Percentiles rank a stretch among this genome's conserved stretches.
These are phyloP conservation scores for Brenthis hecate DNA, from an alignment of 2,888 invertebrate genomes.

Conservation along the genomic window DNA sequence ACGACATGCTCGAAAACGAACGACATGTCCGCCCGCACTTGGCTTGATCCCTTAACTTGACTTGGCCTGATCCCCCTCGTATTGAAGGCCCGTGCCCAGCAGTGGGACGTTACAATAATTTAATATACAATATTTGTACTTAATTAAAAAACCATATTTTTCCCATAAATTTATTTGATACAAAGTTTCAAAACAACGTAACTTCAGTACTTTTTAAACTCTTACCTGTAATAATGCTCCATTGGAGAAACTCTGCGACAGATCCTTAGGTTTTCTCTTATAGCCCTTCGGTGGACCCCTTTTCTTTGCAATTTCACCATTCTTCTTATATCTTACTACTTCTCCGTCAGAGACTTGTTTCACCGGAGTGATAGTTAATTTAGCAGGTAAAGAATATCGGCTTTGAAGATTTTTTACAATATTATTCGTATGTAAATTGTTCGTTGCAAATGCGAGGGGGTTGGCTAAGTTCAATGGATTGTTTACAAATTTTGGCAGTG, in stretches of 20 bases:
- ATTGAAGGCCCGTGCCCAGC: too few relatives aligned
- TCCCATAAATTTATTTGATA: too few relatives aligned
- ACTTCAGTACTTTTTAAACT: background rate
- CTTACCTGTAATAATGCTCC: constrained; percentile 60
- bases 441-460: constrained; percentile 60
- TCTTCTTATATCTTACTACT: constrained; percentile 72
- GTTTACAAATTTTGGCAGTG: constrained; percentile 71
- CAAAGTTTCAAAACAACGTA: too few relatives aligned
- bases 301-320: constrained; percentile 75
- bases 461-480: constrained; percentile 73
- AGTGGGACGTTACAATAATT: too few relatives aligned
- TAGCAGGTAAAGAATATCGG: constrained; percentile 65
- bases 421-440: constrained; percentile 55
- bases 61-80: too few relatives aligned
- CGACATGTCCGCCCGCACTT: too few relatives aligned
- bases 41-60: too few relatives aligned
- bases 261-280: constrained; percentile 71
- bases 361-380: constrained; percentile 68
- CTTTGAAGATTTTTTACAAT: constrained; percentile 67
- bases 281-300: constrained; percentile 75
- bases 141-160: too few relatives aligned
- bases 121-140: too few relatives aligned
- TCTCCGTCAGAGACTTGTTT: constrained; percentile 54
- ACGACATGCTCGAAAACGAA: too few relatives aligned
- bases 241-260: constrained; percentile 62